Evolutionary conservation across 2,888 invertebrate species (phyloP), one percentile per base, ranked within the genome.

Genomic region (Phengaris alcon): DNA sequence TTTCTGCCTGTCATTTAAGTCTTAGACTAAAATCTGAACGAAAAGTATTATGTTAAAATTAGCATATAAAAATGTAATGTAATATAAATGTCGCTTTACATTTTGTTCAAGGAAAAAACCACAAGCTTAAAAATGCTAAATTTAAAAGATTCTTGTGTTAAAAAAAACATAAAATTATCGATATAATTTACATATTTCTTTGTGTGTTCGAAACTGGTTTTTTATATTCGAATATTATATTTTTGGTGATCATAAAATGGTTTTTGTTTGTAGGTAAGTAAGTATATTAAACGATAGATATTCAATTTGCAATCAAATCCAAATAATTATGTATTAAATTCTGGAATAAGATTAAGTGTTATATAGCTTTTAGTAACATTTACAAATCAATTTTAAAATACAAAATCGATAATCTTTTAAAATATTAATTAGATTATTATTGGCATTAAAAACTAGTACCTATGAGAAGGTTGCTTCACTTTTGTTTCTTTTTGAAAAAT

Each of bases 61-160:
- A 12, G 52, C 22, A 22, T 22, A 22, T 0, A 22, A 22, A 22
- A 22, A 22, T 22, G 22, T 22, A 22, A 22, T 22, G 22, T 22
- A 22, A 22, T 22, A 46, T 22, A 68, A n/a, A 54, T 54, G n/a
- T 57, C 44, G 48, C 46, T 68, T 48, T n/a, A 69, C 9, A 48
- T 15, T 69, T 48, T 48, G 48, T 69, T 69, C 10, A 69, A 69
- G 69, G 69, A 69, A 69, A 69, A 69, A 48, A 48, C 69, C 69
- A 69, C 48, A 48, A 69, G 64, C 35, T 64, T 64, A 6, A 64
- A 64, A 64, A 64, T 64, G 64, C 64, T 64, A 12, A 5, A 44
- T 64, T 64, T 10, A 64, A 64, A 59, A 64, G 64, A 64, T 64
- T 64, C 35, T 35, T 44, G 35, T 64, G 64, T 64, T 64, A 12